A percentile compares a stretch with the other conserved stretches of the same genome.
phyloP scores from a whole-genome alignment of 2,888 invertebrate species.

The Drosophila rubida region DNA sequence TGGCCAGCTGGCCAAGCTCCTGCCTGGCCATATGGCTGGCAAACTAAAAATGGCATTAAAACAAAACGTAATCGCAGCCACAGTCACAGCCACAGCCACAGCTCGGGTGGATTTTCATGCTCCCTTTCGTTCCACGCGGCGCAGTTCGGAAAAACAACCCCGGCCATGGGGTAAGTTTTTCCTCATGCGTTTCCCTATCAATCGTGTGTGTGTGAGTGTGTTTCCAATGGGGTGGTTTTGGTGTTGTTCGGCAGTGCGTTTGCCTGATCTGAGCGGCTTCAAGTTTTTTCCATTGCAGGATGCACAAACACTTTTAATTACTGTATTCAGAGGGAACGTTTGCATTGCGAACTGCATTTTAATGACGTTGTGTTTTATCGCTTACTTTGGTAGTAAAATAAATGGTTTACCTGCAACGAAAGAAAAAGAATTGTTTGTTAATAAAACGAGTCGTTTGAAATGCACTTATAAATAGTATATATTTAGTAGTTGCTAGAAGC shows the following conservation, averaged over 20 bases:
- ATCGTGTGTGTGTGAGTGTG: conserved; percentile 9
- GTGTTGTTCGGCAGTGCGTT: conserved; percentile 26
- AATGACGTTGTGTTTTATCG: conserved; percentile 14
- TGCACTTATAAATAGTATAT: too few relatives aligned
- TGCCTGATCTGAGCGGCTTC: too few relatives aligned
- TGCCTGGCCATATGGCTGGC: conserved; percentile 69
- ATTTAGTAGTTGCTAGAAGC: neutral
- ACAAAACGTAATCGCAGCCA: conserved; percentile 68
- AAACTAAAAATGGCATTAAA: conserved; percentile 75
- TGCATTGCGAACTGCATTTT: conserved; percentile 21
- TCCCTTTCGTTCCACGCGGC: conserved; percentile 45
- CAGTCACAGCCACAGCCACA: conserved; percentile 21
- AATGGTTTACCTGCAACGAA: conserved; percentile 62
- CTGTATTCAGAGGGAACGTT: conserved; percentile 11
- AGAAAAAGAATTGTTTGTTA: conserved; percentile 23
- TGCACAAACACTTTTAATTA: conserved; percentile 46
- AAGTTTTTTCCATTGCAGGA: conserved; percentile 53
- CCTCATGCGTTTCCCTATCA: conserved; percentile 7
- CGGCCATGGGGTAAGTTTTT: conserved; percentile 63
- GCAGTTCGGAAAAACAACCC: conserved; percentile 73
- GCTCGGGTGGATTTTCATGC: conserved; percentile 74
- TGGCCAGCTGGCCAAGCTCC: conserved; percentile 22
- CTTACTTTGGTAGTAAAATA: conserved; percentile 11
- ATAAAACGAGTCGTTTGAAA: too few relatives aligned
- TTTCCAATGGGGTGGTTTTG: conserved; percentile 62